Evolutionary conservation across 2,113 vertebrate species (phyloP).

Genomic region (Sporophila hypoxantha): DNA sequence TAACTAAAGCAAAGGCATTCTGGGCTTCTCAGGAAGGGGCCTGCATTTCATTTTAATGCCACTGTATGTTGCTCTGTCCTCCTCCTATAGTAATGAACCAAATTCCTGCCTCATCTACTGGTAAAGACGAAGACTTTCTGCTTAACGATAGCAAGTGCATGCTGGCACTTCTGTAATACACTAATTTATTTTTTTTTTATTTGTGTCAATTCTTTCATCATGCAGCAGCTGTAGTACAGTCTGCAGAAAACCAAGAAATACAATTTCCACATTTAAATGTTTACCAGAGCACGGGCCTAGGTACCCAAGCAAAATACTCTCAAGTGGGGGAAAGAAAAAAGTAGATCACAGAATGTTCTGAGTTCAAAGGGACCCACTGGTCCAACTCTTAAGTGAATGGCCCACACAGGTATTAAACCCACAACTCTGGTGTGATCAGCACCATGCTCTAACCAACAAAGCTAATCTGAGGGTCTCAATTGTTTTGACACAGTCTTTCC

Average conservation of each 20-base stretch:
- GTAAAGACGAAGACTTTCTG: neutral
- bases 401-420: neutral
- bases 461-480: neutral
- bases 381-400: neutral
- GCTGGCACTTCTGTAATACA: neutral
- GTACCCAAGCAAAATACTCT: neutral
- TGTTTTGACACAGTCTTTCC: neutral
- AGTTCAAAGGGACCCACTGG: neutral
- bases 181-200: neutral
- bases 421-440: neutral
- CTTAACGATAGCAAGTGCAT: neutral
- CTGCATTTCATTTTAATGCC: slow-evolving; percentile 28
- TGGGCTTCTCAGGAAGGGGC: neutral
- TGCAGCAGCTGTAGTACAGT: neutral
- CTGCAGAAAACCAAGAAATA: slow-evolving; percentile 2
- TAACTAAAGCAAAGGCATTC: slow-evolving; percentile 7
- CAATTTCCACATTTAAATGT: neutral
- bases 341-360: neutral
- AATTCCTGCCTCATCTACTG: slow-evolving; percentile 14
- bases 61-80: neutral
- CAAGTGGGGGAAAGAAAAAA: neutral
- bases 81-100: neutral
- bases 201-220: slow-evolving; percentile 3
- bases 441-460: too few species aligned
- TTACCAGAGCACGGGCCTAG: neutral